Base-by-base conservation (phyloP, 2,888 invertebrate species). In the Hyalella azteca region DNA sequence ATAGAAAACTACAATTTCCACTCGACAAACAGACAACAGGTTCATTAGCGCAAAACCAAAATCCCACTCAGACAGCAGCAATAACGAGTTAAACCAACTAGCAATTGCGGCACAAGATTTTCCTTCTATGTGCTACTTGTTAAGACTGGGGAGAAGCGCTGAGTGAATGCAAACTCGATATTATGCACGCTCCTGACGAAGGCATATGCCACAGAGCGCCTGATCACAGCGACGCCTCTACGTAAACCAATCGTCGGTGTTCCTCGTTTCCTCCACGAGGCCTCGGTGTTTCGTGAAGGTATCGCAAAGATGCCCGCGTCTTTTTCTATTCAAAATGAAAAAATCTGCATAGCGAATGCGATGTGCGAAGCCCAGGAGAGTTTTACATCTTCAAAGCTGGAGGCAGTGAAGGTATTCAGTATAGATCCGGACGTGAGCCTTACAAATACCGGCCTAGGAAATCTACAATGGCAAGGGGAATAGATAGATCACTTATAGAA, bases 321-420 rank as follows among this genome's bases (percentile, higher is more conserved):
- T 36, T 36, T 66, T 66, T 66, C 66, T 29, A 66, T 66, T 66
- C 66, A 66, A 66, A 66, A 36, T 19, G 36, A 36, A 66, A 29
- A 32, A 32, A 66, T 66, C 66, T 66, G 66, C 66, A 66, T 66
- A 32, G 36, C 66, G 66, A 66, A 66, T 66, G 66, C 66, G 36
- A 66, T 66, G 54, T 54, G 66, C 66, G 36, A 66, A 29, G 36
- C 32, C 66, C 66, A 36, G 36, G 66, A 36, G 66, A 66, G 15
- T 66, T 66, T 66, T 66, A 36, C 32, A 66, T 32, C 36, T 29
- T 66, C 36, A 66, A 66, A 36, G n/a, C 66, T 36, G 36, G 36
- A 54, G 54, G 54, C 54, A 11, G n/a, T n/a, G n/a, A n/a, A n/a
- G n/a, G n/a, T n/a, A n/a, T n/a, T n/a, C n/a, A n/a, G n/a, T n/a